Evolutionary conservation across 2,113 vertebrate genomes (phyloP).

Genomic region (Phocoena phocoena): DNA sequence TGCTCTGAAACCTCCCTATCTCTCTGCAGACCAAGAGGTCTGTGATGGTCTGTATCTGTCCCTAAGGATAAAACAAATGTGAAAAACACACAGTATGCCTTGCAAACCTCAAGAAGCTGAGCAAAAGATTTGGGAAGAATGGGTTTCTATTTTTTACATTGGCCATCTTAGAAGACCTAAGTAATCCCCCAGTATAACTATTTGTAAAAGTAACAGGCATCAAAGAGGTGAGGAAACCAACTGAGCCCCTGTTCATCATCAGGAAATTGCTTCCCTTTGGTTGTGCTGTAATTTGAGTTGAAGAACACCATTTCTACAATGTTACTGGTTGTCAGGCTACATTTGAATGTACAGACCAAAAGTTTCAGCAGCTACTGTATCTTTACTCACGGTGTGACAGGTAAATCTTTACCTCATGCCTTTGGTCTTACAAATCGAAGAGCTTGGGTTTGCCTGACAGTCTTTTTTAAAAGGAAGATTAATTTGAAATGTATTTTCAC

Average conservation of each 20-base stretch:
- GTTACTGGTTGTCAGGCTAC: constrained; percentile 50
- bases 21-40: neutral
- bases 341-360: constrained; percentile 54
- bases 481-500: constrained; percentile 61
- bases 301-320: constrained; percentile 49
- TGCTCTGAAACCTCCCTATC: neutral
- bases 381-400: constrained; percentile 52
- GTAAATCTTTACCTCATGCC: constrained; percentile 39
- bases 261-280: constrained; percentile 49
- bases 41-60: too few species aligned
- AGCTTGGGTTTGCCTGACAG: neutral
- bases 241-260: neutral
- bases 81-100: neutral
- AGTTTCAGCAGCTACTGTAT: constrained; percentile 45
- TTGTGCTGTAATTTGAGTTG: constrained; percentile 62
- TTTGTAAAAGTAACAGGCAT: constrained; percentile 50
- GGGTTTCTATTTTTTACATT: constrained; percentile 27
- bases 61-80: neutral
- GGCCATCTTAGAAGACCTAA: neutral
- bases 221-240: constrained; percentile 44
- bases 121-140: neutral
- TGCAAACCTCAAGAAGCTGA: neutral
- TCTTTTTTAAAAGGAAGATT: constrained; percentile 65
- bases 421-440: constrained; percentile 65
- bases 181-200: constrained; percentile 49